A percentile compares a stretch with the other conserved stretches of the same genome.
Evolutionary conservation across 2,797 vertebrate genomes (phyloP).

Genomic region (Halcyon leucocephala): DNA sequence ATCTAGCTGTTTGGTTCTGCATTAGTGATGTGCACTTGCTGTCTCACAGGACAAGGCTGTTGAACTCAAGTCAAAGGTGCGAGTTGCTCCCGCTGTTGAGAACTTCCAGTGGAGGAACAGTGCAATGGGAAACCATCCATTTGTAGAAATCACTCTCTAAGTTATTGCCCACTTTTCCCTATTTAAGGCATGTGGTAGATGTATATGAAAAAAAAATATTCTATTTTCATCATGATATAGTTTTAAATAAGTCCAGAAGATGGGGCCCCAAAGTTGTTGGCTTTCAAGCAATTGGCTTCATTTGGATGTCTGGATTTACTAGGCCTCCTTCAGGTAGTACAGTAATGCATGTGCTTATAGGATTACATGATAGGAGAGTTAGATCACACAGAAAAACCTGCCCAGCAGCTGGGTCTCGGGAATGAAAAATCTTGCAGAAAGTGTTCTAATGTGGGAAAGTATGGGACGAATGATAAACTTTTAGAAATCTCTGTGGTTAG

Average conservation of each 20-base stretch:
- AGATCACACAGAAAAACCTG: not conserved
- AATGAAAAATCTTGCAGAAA: not conserved
- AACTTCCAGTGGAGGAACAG: not conserved
- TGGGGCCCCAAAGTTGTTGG: not conserved
- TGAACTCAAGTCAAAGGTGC: not conserved
- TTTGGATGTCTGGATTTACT: not conserved
- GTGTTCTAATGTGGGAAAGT: not conserved
- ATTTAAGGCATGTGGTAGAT: not conserved
- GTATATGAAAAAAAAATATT: not conserved
- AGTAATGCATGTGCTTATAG: not conserved
- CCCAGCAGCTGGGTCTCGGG: not conserved
- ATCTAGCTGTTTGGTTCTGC: not conserved
- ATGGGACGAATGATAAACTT: not conserved
- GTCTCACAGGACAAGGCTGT: not conserved
- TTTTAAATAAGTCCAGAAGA: not conserved
- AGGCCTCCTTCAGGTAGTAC: not conserved
- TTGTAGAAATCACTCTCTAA: not conserved
- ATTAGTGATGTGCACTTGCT: rapidly evolving
- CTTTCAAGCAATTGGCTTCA: not conserved
- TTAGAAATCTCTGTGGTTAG: not conserved
- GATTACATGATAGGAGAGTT: not conserved
- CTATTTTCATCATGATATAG: not conserved
- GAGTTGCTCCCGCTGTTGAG: not conserved
- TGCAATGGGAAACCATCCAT: not conserved
- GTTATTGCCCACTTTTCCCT: not conserved